Evolutionary conservation across 2,888 invertebrate genomes (phyloP).

Genomic region (Cheilosia vernalis): DNA sequence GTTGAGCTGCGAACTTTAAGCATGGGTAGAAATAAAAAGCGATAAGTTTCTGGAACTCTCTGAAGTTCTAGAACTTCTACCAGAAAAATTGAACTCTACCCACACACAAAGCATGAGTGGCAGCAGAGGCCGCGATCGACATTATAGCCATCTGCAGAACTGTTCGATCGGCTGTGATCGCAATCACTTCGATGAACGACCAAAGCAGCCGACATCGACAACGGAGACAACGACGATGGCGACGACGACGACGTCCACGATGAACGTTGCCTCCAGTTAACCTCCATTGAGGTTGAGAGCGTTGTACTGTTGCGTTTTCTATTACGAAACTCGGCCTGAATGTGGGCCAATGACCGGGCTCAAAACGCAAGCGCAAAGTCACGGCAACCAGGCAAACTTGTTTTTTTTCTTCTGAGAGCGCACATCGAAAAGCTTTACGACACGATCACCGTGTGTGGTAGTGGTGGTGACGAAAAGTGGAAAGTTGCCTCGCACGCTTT

Average conservation of each 20-base stretch:
- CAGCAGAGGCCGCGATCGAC: slow-evolving; percentile 2
- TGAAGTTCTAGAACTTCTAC: slow-evolving; percentile 6
- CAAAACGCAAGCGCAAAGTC: slow-evolving; percentile 75
- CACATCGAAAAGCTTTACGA: slow-evolving; percentile 60
- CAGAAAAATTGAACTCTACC: slow-evolving; percentile 20
- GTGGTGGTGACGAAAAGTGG: slow-evolving; percentile 69
- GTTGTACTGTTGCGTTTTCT: slow-evolving; percentile 79
- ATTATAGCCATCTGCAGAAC: slow-evolving; percentile 49
- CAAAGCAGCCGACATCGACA: slow-evolving; percentile 50
- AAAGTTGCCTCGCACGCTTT: slow-evolving; percentile 62
- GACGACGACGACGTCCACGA: slow-evolving; percentile 33
- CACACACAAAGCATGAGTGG: slow-evolving; percentile 40
- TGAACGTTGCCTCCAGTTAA: slow-evolving; percentile 74
- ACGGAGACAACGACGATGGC: slow-evolving; percentile 36
- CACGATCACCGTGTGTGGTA: slow-evolving; percentile 15
- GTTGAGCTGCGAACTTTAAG: slow-evolving; percentile 6
- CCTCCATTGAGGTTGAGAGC: slow-evolving; percentile 77
- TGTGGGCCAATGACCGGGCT: slow-evolving; percentile 78
- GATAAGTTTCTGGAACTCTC: slow-evolving; percentile 35
- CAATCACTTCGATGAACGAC: slow-evolving; percentile 50
- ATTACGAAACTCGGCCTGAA: slow-evolving; percentile 78
- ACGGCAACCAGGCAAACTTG: slow-evolving; percentile 68
- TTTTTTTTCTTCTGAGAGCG: slow-evolving; percentile 46
- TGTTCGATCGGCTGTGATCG: slow-evolving; percentile 49
- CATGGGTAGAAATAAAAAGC: not conserved